Evolutionary conservation across 1,140 invertebrate genomes (phyloP).

Genomic region (Paraescarpia echinospica): DNA sequence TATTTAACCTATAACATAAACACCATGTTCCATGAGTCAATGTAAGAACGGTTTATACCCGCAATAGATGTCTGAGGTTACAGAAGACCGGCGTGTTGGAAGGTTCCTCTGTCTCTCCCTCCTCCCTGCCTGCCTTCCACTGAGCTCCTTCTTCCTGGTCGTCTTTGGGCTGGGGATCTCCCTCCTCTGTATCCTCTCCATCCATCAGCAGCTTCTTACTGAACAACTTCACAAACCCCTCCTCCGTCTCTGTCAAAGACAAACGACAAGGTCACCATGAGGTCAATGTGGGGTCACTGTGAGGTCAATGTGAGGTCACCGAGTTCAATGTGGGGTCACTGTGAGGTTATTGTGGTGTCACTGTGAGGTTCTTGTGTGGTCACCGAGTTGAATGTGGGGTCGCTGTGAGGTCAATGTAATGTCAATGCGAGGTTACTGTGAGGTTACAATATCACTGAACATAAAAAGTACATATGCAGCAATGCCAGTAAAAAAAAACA

Average conservation of each 20-base stretch:
- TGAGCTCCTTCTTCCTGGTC: not conserved
- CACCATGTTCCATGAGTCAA: not conserved
- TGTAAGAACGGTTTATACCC: not conserved
- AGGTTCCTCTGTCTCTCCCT: not conserved
- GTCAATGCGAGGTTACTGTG: too few relatives aligned
- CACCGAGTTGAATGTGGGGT: not conserved
- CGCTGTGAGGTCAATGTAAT: not conserved
- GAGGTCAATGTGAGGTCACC: too few relatives aligned
- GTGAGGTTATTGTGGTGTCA: too few relatives aligned
- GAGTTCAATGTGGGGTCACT: not conserved
- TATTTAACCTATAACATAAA: too few relatives aligned
- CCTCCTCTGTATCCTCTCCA: not conserved
- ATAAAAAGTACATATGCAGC: too few relatives aligned
- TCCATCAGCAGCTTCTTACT: not conserved
- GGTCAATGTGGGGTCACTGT: too few relatives aligned
- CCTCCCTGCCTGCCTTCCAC: not conserved
- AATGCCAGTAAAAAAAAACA: too few relatives aligned
- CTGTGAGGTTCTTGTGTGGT: not conserved
- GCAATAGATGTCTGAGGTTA: not conserved
- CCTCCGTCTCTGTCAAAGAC: conserved; percentile 54
- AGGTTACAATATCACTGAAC: too few relatives aligned
- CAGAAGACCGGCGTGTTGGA: not conserved
- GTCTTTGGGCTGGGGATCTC: not conserved
- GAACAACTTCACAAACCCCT: conserved; percentile 57
- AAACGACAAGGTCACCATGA: not conserved